Percentiles rank a stretch among this genome's conserved stretches.
Conservation (phyloP, 2,113 vertebrate genomes). For the Muscicapa adusta region DNA sequence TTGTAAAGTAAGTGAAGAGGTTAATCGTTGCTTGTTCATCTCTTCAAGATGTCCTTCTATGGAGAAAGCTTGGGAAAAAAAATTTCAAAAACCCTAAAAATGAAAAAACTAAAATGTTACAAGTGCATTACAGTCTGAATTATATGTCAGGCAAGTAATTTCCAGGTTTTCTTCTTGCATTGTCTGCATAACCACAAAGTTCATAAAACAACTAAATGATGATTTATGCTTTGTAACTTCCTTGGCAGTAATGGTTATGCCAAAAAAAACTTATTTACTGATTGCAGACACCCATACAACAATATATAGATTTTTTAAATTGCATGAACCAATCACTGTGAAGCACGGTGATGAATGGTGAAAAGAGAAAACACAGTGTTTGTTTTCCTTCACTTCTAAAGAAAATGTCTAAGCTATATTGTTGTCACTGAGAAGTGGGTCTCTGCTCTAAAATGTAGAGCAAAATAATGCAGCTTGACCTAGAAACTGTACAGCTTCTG, state of each 20-base stretch:
- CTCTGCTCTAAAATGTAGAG: conserved; percentile 28
- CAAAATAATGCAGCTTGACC: conserved; percentile 37
- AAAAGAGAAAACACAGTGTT: not conserved
- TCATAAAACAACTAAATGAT: not conserved
- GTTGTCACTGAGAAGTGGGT: conserved; percentile 2
- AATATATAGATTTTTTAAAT: not conserved
- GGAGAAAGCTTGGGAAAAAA: not conserved
- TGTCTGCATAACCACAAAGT: not conserved
- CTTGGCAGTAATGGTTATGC: not conserved
- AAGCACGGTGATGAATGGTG: not conserved
- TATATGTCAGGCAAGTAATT: not conserved
- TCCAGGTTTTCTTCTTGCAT: not conserved
- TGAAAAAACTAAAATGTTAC: not conserved
- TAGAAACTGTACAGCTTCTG: conserved; percentile 44
- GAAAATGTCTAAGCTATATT: not conserved
- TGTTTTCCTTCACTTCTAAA: not conserved
- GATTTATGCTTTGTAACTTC: not conserved
- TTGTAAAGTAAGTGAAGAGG: not conserved
- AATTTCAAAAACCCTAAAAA: not conserved
- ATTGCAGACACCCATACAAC: not conserved
- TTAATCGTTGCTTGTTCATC: not conserved
- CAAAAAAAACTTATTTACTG: conserved; percentile 9
- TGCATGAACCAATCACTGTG: not conserved
- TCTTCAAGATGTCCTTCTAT: not conserved
- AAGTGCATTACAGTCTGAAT: not conserved